Percentiles rank a stretch among this genome's conserved stretches.
phyloP scores from a whole-genome alignment of 2,113 vertebrate genomes.

The Syrmaticus mikado region DNA sequence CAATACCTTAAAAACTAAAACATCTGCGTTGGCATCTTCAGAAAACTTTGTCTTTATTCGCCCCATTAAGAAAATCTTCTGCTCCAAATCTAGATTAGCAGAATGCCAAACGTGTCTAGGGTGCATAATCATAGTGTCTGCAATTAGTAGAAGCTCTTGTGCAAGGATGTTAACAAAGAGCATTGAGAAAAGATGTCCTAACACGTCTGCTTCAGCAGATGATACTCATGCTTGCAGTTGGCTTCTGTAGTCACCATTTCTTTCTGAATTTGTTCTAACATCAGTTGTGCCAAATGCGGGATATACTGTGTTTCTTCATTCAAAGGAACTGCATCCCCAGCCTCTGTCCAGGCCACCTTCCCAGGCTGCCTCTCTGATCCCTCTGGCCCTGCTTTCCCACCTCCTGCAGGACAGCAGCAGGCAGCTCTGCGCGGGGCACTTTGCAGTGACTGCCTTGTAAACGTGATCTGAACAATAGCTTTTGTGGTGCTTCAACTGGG shows the following conservation, averaged over 20 bases:
- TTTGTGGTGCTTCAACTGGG: background rate
- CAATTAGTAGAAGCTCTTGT: conserved; percentile 26
- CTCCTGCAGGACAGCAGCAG: background rate
- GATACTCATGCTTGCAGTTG: background rate
- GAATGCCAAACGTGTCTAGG: background rate
- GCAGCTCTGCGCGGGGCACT: background rate
- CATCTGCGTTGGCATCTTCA: background rate
- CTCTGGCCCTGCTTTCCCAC: background rate
- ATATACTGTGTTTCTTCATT: background rate
- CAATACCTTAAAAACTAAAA: background rate
- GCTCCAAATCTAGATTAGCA: background rate
- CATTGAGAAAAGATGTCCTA: background rate
- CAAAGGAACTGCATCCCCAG: background rate
- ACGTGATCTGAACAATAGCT: background rate
- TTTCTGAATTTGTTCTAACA: background rate
- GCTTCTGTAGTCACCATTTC: background rate
- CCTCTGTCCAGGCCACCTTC: background rate
- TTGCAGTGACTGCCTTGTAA: background rate
- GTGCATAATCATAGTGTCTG: background rate
- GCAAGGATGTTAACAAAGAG: background rate
- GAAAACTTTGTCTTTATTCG: conserved; percentile 1
- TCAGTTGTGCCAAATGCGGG: background rate
- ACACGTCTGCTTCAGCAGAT: conserved; percentile 35
- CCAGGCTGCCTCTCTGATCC: background rate
- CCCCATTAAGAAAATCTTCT: background rate